phyloP scores from a whole-genome alignment of 2,797 vertebrate species.

The Hippopotamyrus pictus region DNA sequence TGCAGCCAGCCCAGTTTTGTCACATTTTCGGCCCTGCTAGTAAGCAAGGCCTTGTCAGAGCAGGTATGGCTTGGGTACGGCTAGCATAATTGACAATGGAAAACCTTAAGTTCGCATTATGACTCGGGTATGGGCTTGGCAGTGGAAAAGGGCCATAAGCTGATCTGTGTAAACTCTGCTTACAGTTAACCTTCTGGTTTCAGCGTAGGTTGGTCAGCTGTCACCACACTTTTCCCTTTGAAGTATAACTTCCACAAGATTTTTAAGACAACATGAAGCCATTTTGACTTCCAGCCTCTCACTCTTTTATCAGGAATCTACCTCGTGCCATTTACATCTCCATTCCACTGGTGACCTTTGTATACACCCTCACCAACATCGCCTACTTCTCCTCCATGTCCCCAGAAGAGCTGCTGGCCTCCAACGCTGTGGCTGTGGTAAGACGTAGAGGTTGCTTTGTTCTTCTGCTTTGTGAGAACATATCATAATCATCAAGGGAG shows the following conservation, averaged over 20 bases:
- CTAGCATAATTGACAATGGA: background rate
- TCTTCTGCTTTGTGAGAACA: background rate
- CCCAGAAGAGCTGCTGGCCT: slow-evolving; percentile 87
- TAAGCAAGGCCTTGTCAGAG: background rate
- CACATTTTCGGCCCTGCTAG: background rate
- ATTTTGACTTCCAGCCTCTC: background rate
- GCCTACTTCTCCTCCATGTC: slow-evolving; percentile 98
- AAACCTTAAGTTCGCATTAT: background rate
- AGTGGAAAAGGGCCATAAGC: background rate
- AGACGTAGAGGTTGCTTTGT: slow-evolving; percentile 46
- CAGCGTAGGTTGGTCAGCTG: background rate
- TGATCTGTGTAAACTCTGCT: background rate
- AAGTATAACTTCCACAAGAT: background rate
- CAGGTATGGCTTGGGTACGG: background rate
- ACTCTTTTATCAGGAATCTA: slow-evolving; percentile 76
- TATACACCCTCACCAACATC: slow-evolving; percentile 94
- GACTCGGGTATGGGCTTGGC: background rate
- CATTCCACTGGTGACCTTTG: slow-evolving; percentile 92
- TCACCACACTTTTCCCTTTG: background rate
- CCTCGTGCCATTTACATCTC: slow-evolving; percentile 97
- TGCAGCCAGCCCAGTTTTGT: background rate
- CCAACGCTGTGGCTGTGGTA: slow-evolving; percentile 93
- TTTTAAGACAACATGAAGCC: background rate
- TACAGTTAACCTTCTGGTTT: background rate
- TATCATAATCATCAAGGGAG: background rate